Evolutionary conservation across 2,797 vertebrate genomes (phyloP).

Genomic region (Pogoniulus pusillus): DNA sequence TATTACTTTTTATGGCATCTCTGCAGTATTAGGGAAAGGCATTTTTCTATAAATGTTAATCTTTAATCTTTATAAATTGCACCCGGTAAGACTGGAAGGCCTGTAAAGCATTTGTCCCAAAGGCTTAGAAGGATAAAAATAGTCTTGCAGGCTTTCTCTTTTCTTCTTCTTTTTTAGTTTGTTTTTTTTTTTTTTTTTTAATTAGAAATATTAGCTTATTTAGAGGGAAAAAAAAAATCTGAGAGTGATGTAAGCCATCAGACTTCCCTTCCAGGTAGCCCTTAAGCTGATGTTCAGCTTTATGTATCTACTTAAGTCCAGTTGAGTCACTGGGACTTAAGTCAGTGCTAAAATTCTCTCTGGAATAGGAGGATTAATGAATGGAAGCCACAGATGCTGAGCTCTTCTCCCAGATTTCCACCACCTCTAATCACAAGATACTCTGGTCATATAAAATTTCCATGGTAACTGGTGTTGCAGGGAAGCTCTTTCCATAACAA

Average conservation of each 20-base stretch:
- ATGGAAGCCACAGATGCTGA: background rate
- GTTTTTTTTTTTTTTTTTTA: no score
- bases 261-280: background rate
- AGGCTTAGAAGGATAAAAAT: conserved; percentile 57
- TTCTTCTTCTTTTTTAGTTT: background rate
- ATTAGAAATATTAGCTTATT: background rate
- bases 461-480: background rate
- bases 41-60: conserved; percentile 62
- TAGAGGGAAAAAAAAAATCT: background rate
- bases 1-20: conserved; percentile 54
- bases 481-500: background rate
- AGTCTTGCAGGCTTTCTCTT: background rate
- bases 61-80: conserved; percentile 59
- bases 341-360: background rate
- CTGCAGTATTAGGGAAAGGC: conserved; percentile 28
- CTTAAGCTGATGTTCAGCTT: background rate
- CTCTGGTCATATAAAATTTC: background rate
- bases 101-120: conserved; percentile 2
- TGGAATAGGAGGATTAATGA: background rate
- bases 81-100: conserved; percentile 6
- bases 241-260: background rate
- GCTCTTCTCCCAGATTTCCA: background rate
- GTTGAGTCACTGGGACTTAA: background rate
- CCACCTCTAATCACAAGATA: background rate
- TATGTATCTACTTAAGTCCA: background rate